phyloP scores from a whole-genome alignment of 1,140 invertebrate species.

The Drosophila pruinosa region DNA sequence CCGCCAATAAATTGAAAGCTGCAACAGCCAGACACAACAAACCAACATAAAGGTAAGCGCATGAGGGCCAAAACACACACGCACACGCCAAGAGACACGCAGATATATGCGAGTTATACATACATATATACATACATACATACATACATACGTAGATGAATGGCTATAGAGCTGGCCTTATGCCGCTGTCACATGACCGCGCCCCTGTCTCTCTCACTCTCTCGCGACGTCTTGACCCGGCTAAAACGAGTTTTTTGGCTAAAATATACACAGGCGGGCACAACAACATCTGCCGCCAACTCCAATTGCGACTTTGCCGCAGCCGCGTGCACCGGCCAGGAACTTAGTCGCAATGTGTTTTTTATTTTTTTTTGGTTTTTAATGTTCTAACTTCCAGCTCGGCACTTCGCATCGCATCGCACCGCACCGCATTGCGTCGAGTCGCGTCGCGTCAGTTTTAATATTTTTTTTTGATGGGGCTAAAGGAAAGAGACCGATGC shows the following conservation, averaged over 20 bases:
- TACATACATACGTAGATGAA: constrained; percentile 22
- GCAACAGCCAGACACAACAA: constrained; percentile 24
- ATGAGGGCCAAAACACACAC: constrained; percentile 34
- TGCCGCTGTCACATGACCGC: constrained; percentile 57
- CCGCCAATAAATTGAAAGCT: constrained; percentile 31
- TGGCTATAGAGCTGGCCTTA: constrained; percentile 35
- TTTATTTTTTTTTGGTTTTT: not conserved
- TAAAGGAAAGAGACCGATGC: not conserved
- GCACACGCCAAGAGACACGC: not conserved
- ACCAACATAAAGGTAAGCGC: constrained; percentile 42
- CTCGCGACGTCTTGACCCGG: constrained; percentile 29
- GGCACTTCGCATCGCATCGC: not conserved
- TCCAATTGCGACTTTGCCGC: constrained; percentile 31
- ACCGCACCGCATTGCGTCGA: not conserved
- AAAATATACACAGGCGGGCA: constrained; percentile 46
- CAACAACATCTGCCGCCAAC: constrained; percentile 42
- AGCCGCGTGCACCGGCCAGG: constrained; percentile 21
- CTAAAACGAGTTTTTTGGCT: constrained; percentile 71
- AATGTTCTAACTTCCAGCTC: constrained; percentile 50
- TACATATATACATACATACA: constrained; percentile 1
- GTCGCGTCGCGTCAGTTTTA: not conserved
- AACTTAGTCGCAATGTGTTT: constrained; percentile 36
- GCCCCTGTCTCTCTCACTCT: constrained; percentile 21
- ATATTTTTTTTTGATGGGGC: constrained; percentile 16
- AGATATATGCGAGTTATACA: constrained; percentile 1